Conservation (phyloP, 2,113 vertebrate species). For the Trichomycterus rosablanca region DNA sequence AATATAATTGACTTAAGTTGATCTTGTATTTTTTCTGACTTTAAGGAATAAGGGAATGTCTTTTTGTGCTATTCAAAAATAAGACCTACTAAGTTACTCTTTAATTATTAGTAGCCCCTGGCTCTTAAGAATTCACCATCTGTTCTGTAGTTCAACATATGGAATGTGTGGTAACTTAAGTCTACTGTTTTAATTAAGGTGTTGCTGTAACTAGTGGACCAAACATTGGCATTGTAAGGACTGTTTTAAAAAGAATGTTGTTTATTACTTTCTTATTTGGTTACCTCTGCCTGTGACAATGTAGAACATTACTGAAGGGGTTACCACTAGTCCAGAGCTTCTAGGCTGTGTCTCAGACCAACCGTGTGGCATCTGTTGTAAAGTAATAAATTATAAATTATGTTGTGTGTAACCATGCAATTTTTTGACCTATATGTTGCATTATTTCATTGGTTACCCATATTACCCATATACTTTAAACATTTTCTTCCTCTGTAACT, state of each 20-base stretch:
- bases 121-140: slow-evolving; percentile 32
- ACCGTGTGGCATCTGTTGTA: slow-evolving; percentile 2
- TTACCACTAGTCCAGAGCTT: neutral
- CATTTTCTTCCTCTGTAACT: no score
- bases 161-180: slow-evolving; percentile 30
- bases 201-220: neutral
- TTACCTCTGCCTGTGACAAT: neutral
- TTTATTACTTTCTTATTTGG: neutral
- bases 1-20: no score
- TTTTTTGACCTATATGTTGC: no score
- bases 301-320: neutral
- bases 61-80: no score
- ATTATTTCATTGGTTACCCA: no score
- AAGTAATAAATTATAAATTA: no score
- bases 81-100: no score
- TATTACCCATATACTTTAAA: no score
- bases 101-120: slow-evolving; percentile 37
- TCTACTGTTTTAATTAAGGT: no score
- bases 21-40: neutral
- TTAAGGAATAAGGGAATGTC: no score
- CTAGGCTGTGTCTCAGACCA: neutral
- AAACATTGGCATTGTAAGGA: neutral
- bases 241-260: neutral
- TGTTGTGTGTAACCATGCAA: no score
- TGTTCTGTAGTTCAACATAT: slow-evolving; percentile 32